A percentile compares a stretch with the other conserved stretches of the same genome.
phyloP scores from a whole-genome alignment of 2,888 invertebrate species.

The Orthosia cruda region DNA sequence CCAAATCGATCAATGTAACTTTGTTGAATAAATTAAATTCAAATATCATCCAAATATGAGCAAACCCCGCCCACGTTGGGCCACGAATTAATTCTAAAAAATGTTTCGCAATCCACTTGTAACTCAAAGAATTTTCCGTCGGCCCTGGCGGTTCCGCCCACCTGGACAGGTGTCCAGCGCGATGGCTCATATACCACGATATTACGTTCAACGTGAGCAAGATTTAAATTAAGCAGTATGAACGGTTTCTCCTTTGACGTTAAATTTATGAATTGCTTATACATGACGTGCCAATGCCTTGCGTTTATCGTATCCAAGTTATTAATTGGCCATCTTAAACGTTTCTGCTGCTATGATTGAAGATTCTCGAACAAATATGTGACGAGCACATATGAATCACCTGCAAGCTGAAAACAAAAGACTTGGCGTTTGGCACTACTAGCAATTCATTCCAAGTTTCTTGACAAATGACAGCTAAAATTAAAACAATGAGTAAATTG shows the following conservation, averaged over 20 bases:
- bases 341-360: constrained; percentile 63
- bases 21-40: constrained; percentile 36
- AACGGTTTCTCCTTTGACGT: constrained; percentile 37
- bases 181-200: constrained; percentile 78
- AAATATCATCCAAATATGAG: constrained; percentile 50
- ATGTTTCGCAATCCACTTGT: constrained; percentile 76
- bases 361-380: constrained; percentile 71
- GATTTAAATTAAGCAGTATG: constrained; percentile 70
- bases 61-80: constrained; percentile 56
- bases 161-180: constrained; percentile 86
- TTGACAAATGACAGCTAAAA: constrained; percentile 87
- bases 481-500: constrained; percentile 81
- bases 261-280: constrained; percentile 53
- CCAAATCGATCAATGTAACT: constrained; percentile 40
- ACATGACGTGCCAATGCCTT: constrained; percentile 54
- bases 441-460: constrained; percentile 78
- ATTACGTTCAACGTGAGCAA: constrained; percentile 78
- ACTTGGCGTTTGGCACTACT: constrained; percentile 83
- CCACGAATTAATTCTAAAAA: constrained; percentile 64
- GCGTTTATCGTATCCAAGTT: constrained; percentile 38
- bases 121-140: constrained; percentile 75
- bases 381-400: constrained; percentile 79
- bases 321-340: constrained; percentile 35
- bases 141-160: constrained; percentile 85
- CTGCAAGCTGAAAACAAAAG: constrained; percentile 81